Evolutionary conservation across 2,797 vertebrate genomes (phyloP), one percentile per base, ranked within the genome.

Genomic region (Danio choprae): DNA sequence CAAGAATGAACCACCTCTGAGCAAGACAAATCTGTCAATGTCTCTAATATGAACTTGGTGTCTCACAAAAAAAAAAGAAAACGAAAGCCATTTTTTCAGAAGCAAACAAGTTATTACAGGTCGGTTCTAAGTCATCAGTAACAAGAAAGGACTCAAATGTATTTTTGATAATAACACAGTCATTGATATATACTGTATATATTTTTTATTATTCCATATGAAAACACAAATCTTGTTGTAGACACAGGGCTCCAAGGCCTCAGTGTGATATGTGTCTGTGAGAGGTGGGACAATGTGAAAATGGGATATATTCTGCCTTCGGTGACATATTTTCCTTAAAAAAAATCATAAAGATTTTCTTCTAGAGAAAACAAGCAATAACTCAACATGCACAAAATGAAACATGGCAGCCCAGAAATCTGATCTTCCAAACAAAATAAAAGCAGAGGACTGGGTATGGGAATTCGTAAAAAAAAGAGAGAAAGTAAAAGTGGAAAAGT

Each of bases 401-500:
- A 60, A 60, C 43, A 46, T 46, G 43, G 10, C 58, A 46, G 44
- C 50, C 22, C 11, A 36, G 18, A 36, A 59, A 73, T 29, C 43
- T 29, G 55, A 73, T 36, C 55, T 7, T 73, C 53, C 72, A 62
- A 65, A 43, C 13, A 43, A 53, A 80, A 80, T 29, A 79, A 63
- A 53, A n/a, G 56, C n/a, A 50, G 53, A 51, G 20, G 38, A 58
- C 8, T 51, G 60, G 53, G 29, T 38, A 22, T 48, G 69, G 48
- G 60, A n/a, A 43, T 29, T 29, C 29, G 12, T 58, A 43, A 29
- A 16, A n/a, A 53, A 41, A 15, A 36, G 64, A 77, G 59, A 62
- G 60, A 78, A 60, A 79, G 75, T 41, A 53, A 67, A 77, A 77
- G 50, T 67, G 38, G 46, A 75, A 79, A 59, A 16, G 51, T 20